Conservation (phyloP, 2,797 vertebrate species). For the Acanthurus leucopareius region DNA sequence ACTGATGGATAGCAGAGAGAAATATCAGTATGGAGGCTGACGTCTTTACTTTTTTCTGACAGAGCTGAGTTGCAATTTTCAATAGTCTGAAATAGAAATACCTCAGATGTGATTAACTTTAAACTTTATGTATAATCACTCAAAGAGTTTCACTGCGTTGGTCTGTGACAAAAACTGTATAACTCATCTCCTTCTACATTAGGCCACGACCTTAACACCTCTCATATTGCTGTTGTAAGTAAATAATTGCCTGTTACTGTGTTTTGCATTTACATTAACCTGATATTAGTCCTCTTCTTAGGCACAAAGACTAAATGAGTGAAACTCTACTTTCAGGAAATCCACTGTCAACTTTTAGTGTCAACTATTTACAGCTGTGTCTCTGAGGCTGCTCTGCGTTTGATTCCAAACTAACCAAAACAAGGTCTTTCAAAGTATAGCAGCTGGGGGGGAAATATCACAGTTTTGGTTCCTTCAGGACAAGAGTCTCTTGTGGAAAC, state of each 20-base stretch:
- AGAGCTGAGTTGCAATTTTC: no score
- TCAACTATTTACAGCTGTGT: conserved; percentile 44
- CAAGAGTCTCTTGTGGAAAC: conserved; percentile 77
- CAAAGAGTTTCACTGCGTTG: no score
- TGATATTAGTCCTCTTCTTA: not conserved
- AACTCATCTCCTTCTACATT: no score
- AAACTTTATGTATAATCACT: no score
- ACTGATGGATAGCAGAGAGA: no score
- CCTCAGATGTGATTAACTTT: no score
- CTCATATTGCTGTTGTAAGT: no score
- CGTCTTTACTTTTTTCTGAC: no score
- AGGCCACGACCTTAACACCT: no score
- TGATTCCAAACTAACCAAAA: conserved; percentile 68
- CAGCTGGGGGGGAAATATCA: conserved; percentile 45
- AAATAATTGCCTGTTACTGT: not conserved
- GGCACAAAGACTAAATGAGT: conserved; percentile 8
- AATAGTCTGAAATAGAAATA: no score
- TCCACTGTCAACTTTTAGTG: conserved; percentile 8
- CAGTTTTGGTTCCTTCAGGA: conserved; percentile 64
- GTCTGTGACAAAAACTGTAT: no score
- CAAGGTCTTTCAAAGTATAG: conserved; percentile 71
- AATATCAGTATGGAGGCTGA: no score
- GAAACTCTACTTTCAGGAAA: conserved; percentile 26
- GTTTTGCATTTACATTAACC: not conserved
- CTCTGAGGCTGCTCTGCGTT: conserved; percentile 56